Base-by-base conservation (phyloP, 2,888 invertebrate genomes). In the Hyposoter didymator region DNA sequence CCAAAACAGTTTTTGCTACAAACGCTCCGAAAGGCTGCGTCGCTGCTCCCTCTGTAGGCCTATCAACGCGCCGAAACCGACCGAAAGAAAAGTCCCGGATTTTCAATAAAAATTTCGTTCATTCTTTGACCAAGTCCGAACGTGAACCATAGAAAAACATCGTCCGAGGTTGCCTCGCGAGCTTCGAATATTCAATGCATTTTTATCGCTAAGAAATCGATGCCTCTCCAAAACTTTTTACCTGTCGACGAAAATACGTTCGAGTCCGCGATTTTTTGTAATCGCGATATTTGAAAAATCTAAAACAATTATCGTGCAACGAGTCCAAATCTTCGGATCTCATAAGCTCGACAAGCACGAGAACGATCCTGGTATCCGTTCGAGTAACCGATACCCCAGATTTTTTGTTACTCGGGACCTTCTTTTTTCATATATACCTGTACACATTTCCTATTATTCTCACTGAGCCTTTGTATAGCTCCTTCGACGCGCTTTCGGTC, bases 51-150 rank as follows among this genome's bases (percentile, higher is more conserved):
- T n/a, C 14, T 17, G 47, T 49, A 28, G 49, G 28, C 22, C 32
- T 80, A 66, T 73, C 80, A 74, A 73, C 67, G 73, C 32, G 45
- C 80, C 47, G 39, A 47, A 47, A 72, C 39, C 17, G 1, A 64
- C 49, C 72, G 80, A 52, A 80, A 80, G 80, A 80, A 80, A 39
- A 66, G 55, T 43, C 43, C 22, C 45, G 45, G 66, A 81, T 67
- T 81, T 81, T 74, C 55, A 67, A 81, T 81, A 74, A 81, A 81
- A 81, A 81, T 81, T 81, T 81, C 74, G 66, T 59, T 55, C 66
- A 49, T 39, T 55, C 81, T 81, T 81, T 74, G 81, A 81, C n/a
- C 64, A 64, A 64, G 59, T 59, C 45, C 55, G 59, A 32, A 59
- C 19, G 70, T 32, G 47, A 45, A 59, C 59, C 35, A 47, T 32